Evolutionary conservation across 2,888 invertebrate species (phyloP).

Genomic region (Thecophora atra): DNA sequence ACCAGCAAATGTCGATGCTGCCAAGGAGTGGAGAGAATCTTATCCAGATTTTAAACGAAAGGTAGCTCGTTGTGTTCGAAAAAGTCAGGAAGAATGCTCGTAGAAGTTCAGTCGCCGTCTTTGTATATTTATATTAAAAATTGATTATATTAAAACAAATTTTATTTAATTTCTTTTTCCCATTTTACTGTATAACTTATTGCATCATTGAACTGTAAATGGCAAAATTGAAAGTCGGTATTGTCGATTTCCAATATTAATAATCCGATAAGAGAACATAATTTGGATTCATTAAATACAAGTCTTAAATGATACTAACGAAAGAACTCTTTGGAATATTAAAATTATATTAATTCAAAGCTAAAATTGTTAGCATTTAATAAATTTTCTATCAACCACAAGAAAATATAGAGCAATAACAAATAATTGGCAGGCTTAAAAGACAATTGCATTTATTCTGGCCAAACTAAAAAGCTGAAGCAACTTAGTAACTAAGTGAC

Average conservation of each 20-base stretch:
- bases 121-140: conserved; percentile 62
- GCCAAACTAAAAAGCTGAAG: background rate
- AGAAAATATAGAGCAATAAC: background rate
- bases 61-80: conserved; percentile 97
- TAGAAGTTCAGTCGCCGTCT: conserved; percentile 68
- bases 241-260: conserved; percentile 23
- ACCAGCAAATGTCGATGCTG: conserved; percentile 99
- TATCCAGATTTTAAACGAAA: conserved; percentile 97
- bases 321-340: conserved; percentile 34
- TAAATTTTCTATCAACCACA: conserved; percentile 28
- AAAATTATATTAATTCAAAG: conserved; percentile 36
- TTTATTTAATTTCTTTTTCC: conserved; percentile 31
- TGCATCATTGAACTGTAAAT: conserved; percentile 27
- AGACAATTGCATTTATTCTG: background rate
- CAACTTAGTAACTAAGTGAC: no score
- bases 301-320: conserved; percentile 28
- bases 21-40: conserved; percentile 99
- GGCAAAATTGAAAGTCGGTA: conserved; percentile 20
- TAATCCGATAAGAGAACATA: background rate
- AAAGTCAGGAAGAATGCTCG: conserved; percentile 98
- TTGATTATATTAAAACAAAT: conserved; percentile 55
- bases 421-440: background rate
- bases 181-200: conserved; percentile 23
- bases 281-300: conserved; percentile 17
- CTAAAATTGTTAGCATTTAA: conserved; percentile 39